Base-by-base conservation (phyloP, 2,888 invertebrate species). In the Amitus sp. region DNA sequence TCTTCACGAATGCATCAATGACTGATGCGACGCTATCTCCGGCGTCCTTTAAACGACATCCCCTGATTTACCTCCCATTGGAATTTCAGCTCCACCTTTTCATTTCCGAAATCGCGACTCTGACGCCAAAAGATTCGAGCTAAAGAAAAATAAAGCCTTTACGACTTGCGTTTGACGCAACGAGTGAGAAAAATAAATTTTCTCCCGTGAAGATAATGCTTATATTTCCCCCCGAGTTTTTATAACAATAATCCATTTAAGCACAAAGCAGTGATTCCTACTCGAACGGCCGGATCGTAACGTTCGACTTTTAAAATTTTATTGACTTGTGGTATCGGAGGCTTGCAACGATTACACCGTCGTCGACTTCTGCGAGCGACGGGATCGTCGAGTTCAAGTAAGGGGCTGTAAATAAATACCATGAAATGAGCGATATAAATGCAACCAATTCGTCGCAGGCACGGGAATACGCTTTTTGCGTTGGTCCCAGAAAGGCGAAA, bases 391-490 rank as follows among this genome's bases (percentile, higher is more conserved):
- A 49, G 61, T 13, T 46, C 28, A 60, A 46, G 47, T 53, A 50
- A 66, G 63, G 60, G 69, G 61, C 58, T 65, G 61, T 65, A 74
- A 77, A 81, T 80, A 81, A 79, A 79, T 79, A 77, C 76, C 74
- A 70, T 72, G 72, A 71, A 78, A 75, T 77, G 74, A 74, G 77
- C 65, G 66, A 67, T 71, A 73, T 75, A 77, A 77, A 78, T 75
- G 79, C 76, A 74, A 77, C 77, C 79, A 75, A 78, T 80, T 76
- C 72, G 68, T 67, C 66, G 62, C 74, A 73, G 73, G 63, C 63
- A 67, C 74, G 73, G 73, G 63, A 62, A 67, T 62, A 56, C 23
- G 23, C 23, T 23, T 23, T 23, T n/a, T n/a, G n/a, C n/a, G n/a
- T n/a, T n/a, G n/a, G n/a, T n/a, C n/a, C n/a, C n/a, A n/a, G n/a